Base-by-base conservation (phyloP, 2,888 invertebrate species). In the Chymomyza amoena region DNA sequence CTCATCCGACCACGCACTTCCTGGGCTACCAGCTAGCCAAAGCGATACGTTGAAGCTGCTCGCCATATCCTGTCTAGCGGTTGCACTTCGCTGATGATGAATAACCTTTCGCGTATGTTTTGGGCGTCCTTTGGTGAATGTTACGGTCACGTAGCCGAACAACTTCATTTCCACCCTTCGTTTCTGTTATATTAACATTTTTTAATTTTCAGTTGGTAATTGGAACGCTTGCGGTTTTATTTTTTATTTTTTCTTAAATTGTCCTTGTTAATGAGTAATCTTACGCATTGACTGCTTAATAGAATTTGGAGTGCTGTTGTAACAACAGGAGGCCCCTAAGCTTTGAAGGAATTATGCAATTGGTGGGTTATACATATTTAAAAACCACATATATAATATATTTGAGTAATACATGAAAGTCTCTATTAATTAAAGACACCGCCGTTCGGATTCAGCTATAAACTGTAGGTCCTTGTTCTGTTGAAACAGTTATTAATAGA, bases 31-130 rank as follows among this genome's bases (percentile, higher is more conserved):
- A 54, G 52, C 61, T 62, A 45, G 39, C 39, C 39, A 13, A 45
- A 45, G 39, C 10, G 39, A 13, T 45, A 13, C 39, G 39, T 45
- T 45, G 39, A 45, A 45, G 39, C 68, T 45, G 61, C 9, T 6
- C 32, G 61, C 62, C 72, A 75, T 73, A 79, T 86, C 79, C 81
- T 80, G 79, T 77, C 79, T 69, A 64, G 64, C 70, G 75, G 89
- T 89, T 84, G 85, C 87, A 89, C 87, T 88, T 79, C 85, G 80
- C 70, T 89, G 89, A 80, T 87, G 87, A 88, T 88, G 80, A 77
- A 89, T 88, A 83, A 83, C 83, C 84, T 76, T 51, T 70, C 32
- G 76, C 84, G 78, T 79, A 78, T 78, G 84, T 72, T 79, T 66
- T 32, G 28, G 4, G 20, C 36, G 57, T 32, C 54, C 54, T 9